Conservation (phyloP, 1,140 invertebrate genomes). For the Macrotrachela quadricornifera region DNA sequence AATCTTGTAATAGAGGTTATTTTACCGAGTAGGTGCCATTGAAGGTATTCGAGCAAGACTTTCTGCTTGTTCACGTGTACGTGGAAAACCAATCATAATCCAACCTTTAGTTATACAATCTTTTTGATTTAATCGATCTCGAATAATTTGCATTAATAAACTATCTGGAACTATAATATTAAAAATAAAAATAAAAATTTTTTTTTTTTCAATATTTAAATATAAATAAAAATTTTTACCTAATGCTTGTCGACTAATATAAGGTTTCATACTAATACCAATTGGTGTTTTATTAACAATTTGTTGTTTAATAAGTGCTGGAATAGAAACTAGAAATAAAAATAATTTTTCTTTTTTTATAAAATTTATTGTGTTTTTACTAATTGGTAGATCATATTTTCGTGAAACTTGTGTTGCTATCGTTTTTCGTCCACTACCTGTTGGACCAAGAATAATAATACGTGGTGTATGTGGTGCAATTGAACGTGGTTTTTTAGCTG, state of each 20-base stretch:
- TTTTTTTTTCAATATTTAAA: not conserved
- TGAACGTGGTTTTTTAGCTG: constrained; percentile 13
- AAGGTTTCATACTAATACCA: constrained; percentile 22
- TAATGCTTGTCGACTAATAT: constrained; percentile 20
- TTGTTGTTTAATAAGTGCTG: constrained; percentile 26
- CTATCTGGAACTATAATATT: constrained; percentile 20
- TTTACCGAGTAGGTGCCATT: too few relatives aligned
- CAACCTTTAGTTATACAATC: constrained; percentile 29
- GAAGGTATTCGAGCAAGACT: constrained; percentile 14
- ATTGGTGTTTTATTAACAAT: constrained; percentile 23
- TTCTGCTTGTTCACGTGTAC: constrained; percentile 25
- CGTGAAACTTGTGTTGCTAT: constrained; percentile 25
- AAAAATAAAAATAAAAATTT: not conserved
- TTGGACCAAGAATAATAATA: constrained; percentile 26
- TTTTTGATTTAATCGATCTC: constrained; percentile 21
- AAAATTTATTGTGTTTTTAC: too few relatives aligned
- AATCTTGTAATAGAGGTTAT: too few relatives aligned
- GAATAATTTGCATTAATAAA: constrained; percentile 23
- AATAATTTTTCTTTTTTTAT: too few relatives aligned
- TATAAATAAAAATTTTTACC: too few relatives aligned
- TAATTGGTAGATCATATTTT: constrained; percentile 22
- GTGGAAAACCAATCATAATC: constrained; percentile 28
- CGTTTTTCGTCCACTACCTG: constrained; percentile 25
- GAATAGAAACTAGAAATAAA: constrained; percentile 26
- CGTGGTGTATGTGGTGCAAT: constrained; percentile 25